phyloP scores from a whole-genome alignment of 2,113 vertebrate genomes.

The Ibidorhyncha struthersii region DNA sequence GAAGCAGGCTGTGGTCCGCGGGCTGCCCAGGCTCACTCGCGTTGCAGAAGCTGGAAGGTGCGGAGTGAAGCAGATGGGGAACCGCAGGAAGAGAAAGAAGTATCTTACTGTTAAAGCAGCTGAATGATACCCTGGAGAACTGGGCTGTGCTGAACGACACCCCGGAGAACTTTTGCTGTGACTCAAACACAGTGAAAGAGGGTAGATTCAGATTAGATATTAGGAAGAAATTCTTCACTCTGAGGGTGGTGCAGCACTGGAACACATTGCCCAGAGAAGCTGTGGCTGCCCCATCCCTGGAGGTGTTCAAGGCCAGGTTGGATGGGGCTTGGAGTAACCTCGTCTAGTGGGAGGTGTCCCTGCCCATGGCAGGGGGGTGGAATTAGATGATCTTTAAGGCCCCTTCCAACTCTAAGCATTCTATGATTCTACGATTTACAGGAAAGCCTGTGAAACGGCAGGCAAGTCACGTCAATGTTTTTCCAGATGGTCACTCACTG shows the following conservation, averaged over 20 bases:
- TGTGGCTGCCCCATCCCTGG: not conserved
- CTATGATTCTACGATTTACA: not conserved
- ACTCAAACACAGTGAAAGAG: not conserved
- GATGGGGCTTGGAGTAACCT: not conserved
- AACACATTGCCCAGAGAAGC: not conserved
- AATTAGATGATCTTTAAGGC: not conserved
- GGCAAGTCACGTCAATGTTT: not conserved
- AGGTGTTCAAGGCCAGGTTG: not conserved
- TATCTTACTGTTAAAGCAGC: not conserved
- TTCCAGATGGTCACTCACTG: not conserved
- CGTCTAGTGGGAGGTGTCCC: not conserved
- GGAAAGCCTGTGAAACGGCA: fast-evolving
- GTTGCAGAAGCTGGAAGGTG: not conserved
- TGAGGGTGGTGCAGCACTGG: not conserved
- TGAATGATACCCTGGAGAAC: not conserved
- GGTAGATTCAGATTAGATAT: not conserved
- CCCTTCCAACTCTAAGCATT: not conserved
- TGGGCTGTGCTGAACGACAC: not conserved
- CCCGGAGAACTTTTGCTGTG: not conserved
- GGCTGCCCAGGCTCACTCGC: not conserved
- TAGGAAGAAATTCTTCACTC: not conserved
- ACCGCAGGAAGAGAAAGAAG: not conserved
- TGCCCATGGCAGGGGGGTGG: not conserved
- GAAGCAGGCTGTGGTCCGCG: not conserved
- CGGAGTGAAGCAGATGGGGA: not conserved